A percentile compares a stretch with the other conserved stretches of the same genome.
Evolutionary conservation across 2,888 invertebrate species (phyloP).

Genomic region (Leucozona laternaria): DNA sequence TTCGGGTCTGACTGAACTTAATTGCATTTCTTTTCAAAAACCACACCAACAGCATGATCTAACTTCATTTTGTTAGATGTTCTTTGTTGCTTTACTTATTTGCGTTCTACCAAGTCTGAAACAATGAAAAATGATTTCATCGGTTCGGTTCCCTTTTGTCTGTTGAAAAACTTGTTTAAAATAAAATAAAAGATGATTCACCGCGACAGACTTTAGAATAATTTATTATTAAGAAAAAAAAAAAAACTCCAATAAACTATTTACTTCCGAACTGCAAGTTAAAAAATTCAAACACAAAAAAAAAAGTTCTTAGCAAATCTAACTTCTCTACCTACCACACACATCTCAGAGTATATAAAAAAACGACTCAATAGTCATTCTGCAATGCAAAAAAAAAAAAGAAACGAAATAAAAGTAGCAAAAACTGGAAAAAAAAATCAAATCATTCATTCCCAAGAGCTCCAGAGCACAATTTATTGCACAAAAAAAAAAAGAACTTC

Average conservation of each 20-base stretch:
- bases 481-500: neutral
- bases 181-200: constrained; percentile 3
- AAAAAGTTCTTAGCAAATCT: neutral
- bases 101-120: neutral
- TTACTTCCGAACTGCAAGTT: neutral
- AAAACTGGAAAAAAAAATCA: neutral
- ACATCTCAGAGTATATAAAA: constrained; percentile 10
- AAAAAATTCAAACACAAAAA: constrained; percentile 20
- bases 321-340: neutral
- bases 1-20: too few relatives aligned
- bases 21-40: neutral
- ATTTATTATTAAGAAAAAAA: neutral
- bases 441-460: constrained; percentile 11
- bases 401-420: neutral
- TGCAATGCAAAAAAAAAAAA: constrained; percentile 20
- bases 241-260: neutral
- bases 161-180: constrained; percentile 1
- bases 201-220: neutral
- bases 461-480: constrained; percentile 27
- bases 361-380: constrained; percentile 44
- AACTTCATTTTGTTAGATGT: neutral
- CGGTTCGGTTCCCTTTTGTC: neutral
- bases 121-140: constrained; percentile 7
- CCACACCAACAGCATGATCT: neutral
- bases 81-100: neutral